Percentiles rank a stretch among this genome's conserved stretches.
phyloP scores from a whole-genome alignment of 2,888 invertebrate species.

The Morpho helenor region DNA sequence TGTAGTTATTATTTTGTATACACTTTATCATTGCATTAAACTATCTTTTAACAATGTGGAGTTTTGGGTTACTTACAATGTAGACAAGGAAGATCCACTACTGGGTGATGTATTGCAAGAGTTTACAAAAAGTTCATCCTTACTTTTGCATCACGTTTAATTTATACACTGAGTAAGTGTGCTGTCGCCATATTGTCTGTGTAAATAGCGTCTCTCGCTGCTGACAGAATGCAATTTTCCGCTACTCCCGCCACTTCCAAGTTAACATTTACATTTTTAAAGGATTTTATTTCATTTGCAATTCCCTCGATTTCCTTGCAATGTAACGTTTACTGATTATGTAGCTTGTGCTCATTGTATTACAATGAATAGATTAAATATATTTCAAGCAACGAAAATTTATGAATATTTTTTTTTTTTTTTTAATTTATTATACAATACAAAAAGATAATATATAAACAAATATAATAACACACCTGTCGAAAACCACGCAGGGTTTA shows the following conservation, averaged over 20 bases:
- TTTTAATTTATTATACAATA: too few relatives aligned
- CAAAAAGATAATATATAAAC: too few relatives aligned
- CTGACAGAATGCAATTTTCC: constrained; percentile 28
- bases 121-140: not conserved
- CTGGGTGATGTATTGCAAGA: too few relatives aligned
- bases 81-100: too few relatives aligned
- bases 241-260: constrained; percentile 14
- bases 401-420: too few relatives aligned
- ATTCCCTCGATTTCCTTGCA: constrained; percentile 30
- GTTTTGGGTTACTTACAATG: too few relatives aligned
- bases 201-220: constrained; percentile 16
- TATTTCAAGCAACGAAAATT: not conserved
- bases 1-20: too few relatives aligned
- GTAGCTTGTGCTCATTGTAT: constrained; percentile 18
- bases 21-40: too few relatives aligned
- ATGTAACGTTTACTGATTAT: constrained; percentile 34
- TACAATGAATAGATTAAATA: not conserved
- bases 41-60: too few relatives aligned
- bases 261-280: constrained; percentile 16
- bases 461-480: too few relatives aligned
- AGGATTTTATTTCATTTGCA: constrained; percentile 29
- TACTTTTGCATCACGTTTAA: constrained; percentile 9
- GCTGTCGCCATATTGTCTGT: constrained; percentile 15
- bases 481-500: too few relatives aligned
- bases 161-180: constrained; percentile 12